These are phyloP conservation scores for Eretmodus cyanostictus DNA, from an alignment of 2,113 vertebrate species.

Conservation along the genomic window DNA sequence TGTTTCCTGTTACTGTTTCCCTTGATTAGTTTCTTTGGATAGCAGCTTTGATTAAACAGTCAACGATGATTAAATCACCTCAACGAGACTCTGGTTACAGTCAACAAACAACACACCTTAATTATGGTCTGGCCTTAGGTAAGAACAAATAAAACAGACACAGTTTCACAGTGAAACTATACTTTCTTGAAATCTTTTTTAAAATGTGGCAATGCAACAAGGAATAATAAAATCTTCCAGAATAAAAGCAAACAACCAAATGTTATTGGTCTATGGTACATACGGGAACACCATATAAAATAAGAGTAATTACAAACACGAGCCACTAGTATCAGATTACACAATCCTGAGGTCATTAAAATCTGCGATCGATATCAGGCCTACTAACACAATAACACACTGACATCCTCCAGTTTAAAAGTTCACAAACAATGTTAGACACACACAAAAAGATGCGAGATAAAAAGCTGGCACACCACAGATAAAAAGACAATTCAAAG, in stretches of 20 bases:
- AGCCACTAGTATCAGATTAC: not conserved
- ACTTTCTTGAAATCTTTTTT: not conserved
- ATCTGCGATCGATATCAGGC: not conserved
- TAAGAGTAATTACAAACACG: not conserved
- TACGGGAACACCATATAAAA: not conserved
- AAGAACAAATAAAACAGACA: not conserved
- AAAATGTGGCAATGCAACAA: not conserved
- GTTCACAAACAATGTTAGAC: not conserved
- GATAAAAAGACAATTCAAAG: not conserved
- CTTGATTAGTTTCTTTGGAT: not conserved
- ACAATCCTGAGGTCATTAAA: not conserved
- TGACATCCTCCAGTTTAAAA: not conserved
- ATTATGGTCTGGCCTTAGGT: not conserved
- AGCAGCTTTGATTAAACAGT: not conserved
- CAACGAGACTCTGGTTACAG: not conserved
- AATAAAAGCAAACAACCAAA: not conserved
- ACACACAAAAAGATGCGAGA: not conserved
- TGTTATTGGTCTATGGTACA: too few species aligned
- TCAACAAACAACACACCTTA: not conserved
- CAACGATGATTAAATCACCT: not conserved
- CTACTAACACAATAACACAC: not conserved
- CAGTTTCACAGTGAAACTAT: not conserved
- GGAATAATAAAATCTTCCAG: not conserved
- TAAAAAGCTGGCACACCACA: not conserved
- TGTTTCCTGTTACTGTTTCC: fast-evolving